These are phyloP conservation scores for Drosophila pectinifera DNA, from an alignment of 1,140 invertebrate species.

Conservation along the genomic window DNA sequence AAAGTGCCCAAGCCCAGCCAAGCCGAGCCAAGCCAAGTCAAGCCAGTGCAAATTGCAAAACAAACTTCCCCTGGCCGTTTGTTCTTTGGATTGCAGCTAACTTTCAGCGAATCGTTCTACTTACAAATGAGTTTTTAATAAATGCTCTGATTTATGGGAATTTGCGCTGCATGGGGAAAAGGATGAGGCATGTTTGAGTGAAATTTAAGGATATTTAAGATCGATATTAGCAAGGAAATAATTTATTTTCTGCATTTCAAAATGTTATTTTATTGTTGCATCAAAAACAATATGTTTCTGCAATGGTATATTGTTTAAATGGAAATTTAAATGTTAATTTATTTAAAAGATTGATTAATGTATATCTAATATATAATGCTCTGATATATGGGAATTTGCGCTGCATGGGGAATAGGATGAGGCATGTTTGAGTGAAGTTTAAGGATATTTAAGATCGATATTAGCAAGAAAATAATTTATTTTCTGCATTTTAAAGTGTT, in stretches of 20 bases:
- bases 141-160: conserved; percentile 25
- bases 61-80: conserved; percentile 42
- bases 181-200: not conserved
- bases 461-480: not conserved
- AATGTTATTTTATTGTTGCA: not conserved
- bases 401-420: not conserved
- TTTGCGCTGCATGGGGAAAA: not conserved
- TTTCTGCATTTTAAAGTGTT: not conserved
- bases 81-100: conserved; percentile 18
- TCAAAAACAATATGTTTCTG: not conserved
- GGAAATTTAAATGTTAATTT: not conserved
- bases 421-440: not conserved
- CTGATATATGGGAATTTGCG: conserved; percentile 28
- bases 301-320: not conserved
- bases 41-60: conserved; percentile 52
- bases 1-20: conserved; percentile 57
- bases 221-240: not conserved
- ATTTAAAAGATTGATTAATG: not conserved
- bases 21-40: conserved; percentile 4
- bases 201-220: not conserved
- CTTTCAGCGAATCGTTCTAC: conserved; percentile 38
- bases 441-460: not conserved
- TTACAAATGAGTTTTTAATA: conserved; percentile 47
- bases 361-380: not conserved
- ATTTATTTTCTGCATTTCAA: not conserved